Percentiles rank a stretch among this genome's conserved stretches.
phyloP scores from a whole-genome alignment of 2,888 invertebrate species.

The Trisateles emortualis region DNA sequence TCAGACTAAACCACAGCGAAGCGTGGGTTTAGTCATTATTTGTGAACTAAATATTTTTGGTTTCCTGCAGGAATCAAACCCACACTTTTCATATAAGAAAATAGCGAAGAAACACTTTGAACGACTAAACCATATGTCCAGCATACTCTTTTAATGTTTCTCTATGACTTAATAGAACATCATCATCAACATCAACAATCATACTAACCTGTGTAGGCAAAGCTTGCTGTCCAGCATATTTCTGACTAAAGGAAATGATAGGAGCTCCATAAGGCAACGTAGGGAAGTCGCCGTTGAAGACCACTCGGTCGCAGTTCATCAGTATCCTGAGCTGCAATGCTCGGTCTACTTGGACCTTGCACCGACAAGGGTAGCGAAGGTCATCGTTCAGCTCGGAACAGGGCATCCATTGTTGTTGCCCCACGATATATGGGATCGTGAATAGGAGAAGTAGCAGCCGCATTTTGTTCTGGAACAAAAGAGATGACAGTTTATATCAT shows the following conservation, averaged over 20 bases:
- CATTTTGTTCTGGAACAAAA: slow-evolving; percentile 69
- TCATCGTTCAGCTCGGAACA: slow-evolving; percentile 92
- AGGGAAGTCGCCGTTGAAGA: slow-evolving; percentile 93
- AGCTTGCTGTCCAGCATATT: slow-evolving; percentile 93
- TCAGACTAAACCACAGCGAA: no score
- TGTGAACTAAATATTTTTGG: no score
- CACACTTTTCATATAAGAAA: no score
- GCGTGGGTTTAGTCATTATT: no score
- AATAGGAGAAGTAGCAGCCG: slow-evolving; percentile 69
- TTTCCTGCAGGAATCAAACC: no score
- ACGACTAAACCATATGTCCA: no score
- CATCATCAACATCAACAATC: no score
- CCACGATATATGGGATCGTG: slow-evolving; percentile 60
- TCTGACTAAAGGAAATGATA: slow-evolving; percentile 92
- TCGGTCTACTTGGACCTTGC: slow-evolving; percentile 82
- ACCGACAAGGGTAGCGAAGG: slow-evolving; percentile 91
- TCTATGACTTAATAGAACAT: no score
- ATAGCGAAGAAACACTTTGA: no score
- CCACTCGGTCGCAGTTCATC: slow-evolving; percentile 94
- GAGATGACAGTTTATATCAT: slow-evolving; percentile 8
- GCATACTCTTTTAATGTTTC: no score
- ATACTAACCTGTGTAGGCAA: slow-evolving; percentile 91
- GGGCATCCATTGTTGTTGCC: slow-evolving; percentile 88
- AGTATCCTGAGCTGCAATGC: slow-evolving; percentile 84
- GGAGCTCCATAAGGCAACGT: slow-evolving; percentile 92